A percentile compares a stretch with the other conserved stretches of the same genome.
Conservation (phyloP, 1,140 invertebrate genomes). For the Charaxes varanes region DNA sequence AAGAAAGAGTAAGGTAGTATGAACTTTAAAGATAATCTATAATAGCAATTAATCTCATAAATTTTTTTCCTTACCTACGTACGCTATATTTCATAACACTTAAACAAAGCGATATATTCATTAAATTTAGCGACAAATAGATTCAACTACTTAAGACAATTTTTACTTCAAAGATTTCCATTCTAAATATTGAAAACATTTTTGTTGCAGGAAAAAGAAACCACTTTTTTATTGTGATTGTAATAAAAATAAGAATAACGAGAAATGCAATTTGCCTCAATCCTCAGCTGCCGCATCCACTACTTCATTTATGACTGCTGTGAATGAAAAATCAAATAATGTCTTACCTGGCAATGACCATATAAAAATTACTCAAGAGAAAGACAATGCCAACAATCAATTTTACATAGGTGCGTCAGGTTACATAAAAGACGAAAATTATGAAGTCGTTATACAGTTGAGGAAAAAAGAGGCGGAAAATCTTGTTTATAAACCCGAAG, state of each 20-base stretch:
- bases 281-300: constrained; percentile 38
- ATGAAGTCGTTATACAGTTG: constrained; percentile 62
- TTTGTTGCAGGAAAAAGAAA: constrained; percentile 19
- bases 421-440: constrained; percentile 54
- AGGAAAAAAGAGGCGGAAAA: constrained; percentile 49
- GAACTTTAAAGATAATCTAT: too few relatives aligned
- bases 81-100: too few relatives aligned
- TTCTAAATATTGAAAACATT: not conserved
- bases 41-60: too few relatives aligned
- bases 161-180: not conserved
- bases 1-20: too few relatives aligned
- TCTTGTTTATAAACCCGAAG: not conserved
- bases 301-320: constrained; percentile 40
- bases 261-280: constrained; percentile 2
- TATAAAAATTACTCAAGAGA: constrained; percentile 44
- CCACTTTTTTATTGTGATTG: constrained; percentile 19
- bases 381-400: constrained; percentile 40
- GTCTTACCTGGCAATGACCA: constrained; percentile 25
- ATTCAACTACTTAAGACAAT: too few relatives aligned
- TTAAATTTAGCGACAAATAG: too few relatives aligned
- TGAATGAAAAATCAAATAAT: constrained; percentile 28
- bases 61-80: too few relatives aligned
- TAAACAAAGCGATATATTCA: too few relatives aligned
- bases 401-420: constrained; percentile 59
- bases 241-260: constrained; percentile 1